Base-by-base conservation (phyloP, 2,888 invertebrate genomes). In the Rhagonycha lutea region DNA sequence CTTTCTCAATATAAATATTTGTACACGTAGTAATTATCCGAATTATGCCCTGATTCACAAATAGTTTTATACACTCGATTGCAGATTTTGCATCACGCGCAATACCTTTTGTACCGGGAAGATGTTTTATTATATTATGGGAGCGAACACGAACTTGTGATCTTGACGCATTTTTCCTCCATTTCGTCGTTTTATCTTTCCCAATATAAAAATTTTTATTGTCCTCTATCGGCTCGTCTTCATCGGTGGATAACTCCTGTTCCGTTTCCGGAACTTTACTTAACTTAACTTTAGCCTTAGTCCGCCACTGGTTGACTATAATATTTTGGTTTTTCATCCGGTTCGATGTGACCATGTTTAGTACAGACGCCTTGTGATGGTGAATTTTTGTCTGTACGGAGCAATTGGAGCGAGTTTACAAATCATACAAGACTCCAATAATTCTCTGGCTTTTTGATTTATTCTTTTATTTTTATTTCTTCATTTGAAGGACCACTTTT, bases 51-150 rank as follows among this genome's bases (percentile, higher is more conserved):
- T 73, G 60, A 18, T 14, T 60, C 12, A 73, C 18, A 69, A 73
- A 73, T 26, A 73, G 61, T 11, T 47, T 69, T 24, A 68, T 14
- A 60, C 24, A 28, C 24, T 69, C 69, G 12, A 73, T 60, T 28
- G 11, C 73, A 24, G 73, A 14, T 73, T 14, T 60, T 12, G 68
- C 73, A 68, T 73, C 61, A 18, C 73, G 68, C 26, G 69, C 73
- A 69, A 26, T 26, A 3, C 69, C 61, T 69, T 68, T 69, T 29
- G 69, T 26, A 26, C 68, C 73, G 14, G 69, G 73, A 10, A 73
- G 61, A 26, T n/a, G 62, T 69, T 61, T 69, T 60, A 69, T 69
- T 8, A 73, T 73, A 32, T 73, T 73, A 29, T 73, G 69, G 28
- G 69, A 26, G 28, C 69, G 69, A 14, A 24, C 26, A 2, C 68